phyloP scores from a whole-genome alignment of 2,888 invertebrate species.

The Phyllotreta striolata region DNA sequence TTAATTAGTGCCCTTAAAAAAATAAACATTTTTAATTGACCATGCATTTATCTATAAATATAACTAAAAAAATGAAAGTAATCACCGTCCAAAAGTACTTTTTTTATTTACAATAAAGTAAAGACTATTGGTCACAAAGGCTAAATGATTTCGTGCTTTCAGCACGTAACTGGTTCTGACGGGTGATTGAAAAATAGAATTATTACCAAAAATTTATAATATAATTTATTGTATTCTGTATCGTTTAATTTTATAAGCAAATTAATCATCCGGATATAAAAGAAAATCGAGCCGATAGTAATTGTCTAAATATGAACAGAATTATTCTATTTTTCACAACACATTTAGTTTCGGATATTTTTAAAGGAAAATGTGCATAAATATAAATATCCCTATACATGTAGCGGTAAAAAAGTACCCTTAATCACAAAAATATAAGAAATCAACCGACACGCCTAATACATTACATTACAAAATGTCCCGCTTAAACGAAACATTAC shows the following conservation, averaged over 20 bases:
- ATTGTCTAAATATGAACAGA: too few relatives aligned
- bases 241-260: too few relatives aligned
- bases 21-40: slow-evolving; percentile 38
- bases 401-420: slow-evolving; percentile 52
- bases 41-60: slow-evolving; percentile 32
- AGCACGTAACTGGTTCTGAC: too few relatives aligned
- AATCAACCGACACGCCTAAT: slow-evolving; percentile 37
- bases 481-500: slow-evolving; percentile 20
- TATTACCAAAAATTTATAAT: neutral
- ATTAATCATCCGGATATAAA: too few relatives aligned
- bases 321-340: neutral
- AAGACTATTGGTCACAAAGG: slow-evolving; percentile 9
- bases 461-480: slow-evolving; percentile 23
- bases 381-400: slow-evolving; percentile 51
- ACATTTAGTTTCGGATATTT: slow-evolving; percentile 12
- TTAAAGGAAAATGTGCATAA: slow-evolving; percentile 45
- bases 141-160: too few relatives aligned
- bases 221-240: too few relatives aligned
- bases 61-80: slow-evolving; percentile 28
- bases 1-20: slow-evolving; percentile 37
- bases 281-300: too few relatives aligned
- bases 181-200: too few relatives aligned
- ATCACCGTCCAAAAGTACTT: slow-evolving; percentile 28
- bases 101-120: slow-evolving; percentile 39
- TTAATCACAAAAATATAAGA: slow-evolving; percentile 50